Conservation (phyloP, 2,888 invertebrate species). For the Nomada flava region DNA sequence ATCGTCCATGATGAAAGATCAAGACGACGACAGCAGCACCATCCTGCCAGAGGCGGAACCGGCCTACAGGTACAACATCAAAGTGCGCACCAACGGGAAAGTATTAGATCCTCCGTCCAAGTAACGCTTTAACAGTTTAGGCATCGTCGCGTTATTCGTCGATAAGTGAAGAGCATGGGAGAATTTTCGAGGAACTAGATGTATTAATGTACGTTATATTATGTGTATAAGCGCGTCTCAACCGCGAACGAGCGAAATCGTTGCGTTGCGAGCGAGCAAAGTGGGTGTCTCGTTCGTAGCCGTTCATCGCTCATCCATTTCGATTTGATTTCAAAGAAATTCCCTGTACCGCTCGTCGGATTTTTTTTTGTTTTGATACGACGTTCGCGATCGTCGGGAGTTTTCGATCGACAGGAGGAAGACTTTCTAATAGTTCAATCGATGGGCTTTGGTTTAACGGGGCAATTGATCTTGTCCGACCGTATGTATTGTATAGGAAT, state of each 20-base stretch:
- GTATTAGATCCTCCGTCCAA: conserved; percentile 83
- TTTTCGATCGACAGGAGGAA: conserved; percentile 39
- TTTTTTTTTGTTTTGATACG: not conserved
- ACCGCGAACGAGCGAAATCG: conserved; percentile 1
- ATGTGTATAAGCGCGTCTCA: conserved; percentile 48
- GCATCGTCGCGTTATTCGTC: conserved; percentile 65
- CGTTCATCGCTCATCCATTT: conserved; percentile 47
- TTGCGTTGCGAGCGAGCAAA: not conserved
- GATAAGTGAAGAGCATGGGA: conserved; percentile 49
- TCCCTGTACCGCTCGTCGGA: conserved; percentile 45
- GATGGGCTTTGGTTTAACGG: not conserved
- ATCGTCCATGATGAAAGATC: conserved; percentile 70
- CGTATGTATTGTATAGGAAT: not conserved
- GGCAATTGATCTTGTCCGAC: not conserved
- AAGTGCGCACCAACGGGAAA: conserved; percentile 83
- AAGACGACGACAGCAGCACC: conserved; percentile 82
- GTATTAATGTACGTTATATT: conserved; percentile 44
- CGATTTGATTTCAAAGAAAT: conserved; percentile 32
- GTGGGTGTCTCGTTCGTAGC: not conserved
- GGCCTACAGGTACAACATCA: conserved; percentile 83
- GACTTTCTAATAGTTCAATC: not conserved
- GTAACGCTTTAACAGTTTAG: conserved; percentile 75
- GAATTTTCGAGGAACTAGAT: conserved; percentile 61
- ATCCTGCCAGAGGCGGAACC: conserved; percentile 82
- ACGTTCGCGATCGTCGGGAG: conserved; percentile 28